Base-by-base conservation (phyloP, 2,888 invertebrate species). In the Arrhopalites spinosus region DNA sequence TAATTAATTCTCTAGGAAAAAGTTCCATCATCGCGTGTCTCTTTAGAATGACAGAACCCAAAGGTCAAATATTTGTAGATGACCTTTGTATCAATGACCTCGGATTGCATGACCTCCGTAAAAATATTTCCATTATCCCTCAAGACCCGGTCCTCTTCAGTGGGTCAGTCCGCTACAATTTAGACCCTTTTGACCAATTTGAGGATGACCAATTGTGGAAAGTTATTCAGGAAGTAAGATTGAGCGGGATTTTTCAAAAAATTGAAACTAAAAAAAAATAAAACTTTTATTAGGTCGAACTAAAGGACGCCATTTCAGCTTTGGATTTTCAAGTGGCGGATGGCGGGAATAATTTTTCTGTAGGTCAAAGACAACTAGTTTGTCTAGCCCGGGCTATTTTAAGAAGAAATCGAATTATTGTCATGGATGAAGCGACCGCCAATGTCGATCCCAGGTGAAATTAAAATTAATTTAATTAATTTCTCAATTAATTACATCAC, bases 21-120 rank as follows among this genome's bases (percentile, higher is more conserved):
- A 95, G 94, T 75, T 95, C 95, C 82, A 88, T 96, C 84, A 95
- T 95, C 7, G 87, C 95, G 66, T 91, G 93, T 0, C 88, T 96
- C 56, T 96, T 96, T 88, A 91, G 95, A 85, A 93, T 96, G 83
- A 92, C 96, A 81, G 96, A 96, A 86, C 89, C 93, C 17, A 11
- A 36, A 36, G 96, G 96, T 53, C 88, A 89, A 82, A 96, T 96
- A 83, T 85, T 90, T 76, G 94, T 96, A 83, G 96, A 96, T 86
- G 92, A 90, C 68, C 86, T 93, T 68, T 92, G 86, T 77, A 85
- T 86, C 29, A 81, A 80, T 47, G 78, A 84, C 0, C 84, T 88
- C 23, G 87, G 87, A 8, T 85, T 88, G 36, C 87, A 91, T 85
- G 92, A 93, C 83, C 86, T 96, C 29, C 88, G 96, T 68, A 89